phyloP scores from a whole-genome alignment of 1,140 invertebrate genomes.

The Aphis gossypii region DNA sequence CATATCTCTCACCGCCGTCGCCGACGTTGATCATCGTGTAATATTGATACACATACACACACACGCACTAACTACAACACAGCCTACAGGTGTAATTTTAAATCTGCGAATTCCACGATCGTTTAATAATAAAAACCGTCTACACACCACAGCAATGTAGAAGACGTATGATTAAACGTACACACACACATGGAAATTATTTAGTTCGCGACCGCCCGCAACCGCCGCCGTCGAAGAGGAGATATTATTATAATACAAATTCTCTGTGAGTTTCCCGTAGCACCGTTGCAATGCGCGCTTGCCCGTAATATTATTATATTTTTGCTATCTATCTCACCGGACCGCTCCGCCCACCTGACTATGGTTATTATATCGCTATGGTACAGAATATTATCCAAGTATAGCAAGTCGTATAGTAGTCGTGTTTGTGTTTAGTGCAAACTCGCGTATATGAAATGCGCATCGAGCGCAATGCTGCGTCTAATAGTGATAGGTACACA shows the following conservation, averaged over 20 bases:
- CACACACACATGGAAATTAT: not conserved
- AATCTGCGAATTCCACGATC: slow-evolving; percentile 34
- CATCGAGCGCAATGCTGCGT: not conserved
- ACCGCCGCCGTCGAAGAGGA: not conserved
- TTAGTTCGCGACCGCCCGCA: not conserved
- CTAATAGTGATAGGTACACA: not conserved
- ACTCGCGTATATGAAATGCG: not conserved
- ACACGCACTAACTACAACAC: not conserved
- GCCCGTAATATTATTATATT: slow-evolving; percentile 1
- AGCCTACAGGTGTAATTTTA: slow-evolving; percentile 5
- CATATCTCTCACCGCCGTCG: not conserved
- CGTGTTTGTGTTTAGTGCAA: not conserved
- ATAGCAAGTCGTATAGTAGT: not conserved
- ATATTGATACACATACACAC: not conserved
- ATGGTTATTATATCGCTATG: not conserved
- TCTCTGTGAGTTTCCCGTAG: not conserved
- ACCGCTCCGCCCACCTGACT: not conserved
- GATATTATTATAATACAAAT: slow-evolving; percentile 7
- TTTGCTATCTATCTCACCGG: not conserved
- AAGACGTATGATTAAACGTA: not conserved
- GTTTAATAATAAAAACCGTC: slow-evolving; percentile 17
- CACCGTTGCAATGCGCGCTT: not conserved
- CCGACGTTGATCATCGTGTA: not conserved
- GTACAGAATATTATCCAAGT: not conserved
- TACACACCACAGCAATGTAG: not conserved